Percentiles rank a stretch among this genome's conserved stretches.
Evolutionary conservation across 2,797 vertebrate genomes (phyloP).

Genomic region (Cheirogaleus major): DNA sequence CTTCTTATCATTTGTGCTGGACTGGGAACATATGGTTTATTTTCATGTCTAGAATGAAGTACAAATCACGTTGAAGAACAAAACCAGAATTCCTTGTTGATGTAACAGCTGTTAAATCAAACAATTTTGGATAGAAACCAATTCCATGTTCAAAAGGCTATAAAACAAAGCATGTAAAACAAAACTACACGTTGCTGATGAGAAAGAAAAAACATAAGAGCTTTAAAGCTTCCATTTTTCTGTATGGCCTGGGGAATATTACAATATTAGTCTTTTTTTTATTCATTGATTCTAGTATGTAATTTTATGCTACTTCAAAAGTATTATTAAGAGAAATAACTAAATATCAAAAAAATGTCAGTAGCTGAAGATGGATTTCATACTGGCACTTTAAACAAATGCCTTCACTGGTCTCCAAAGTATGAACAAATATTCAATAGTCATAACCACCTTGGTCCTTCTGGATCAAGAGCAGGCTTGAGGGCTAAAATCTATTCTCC

Average conservation of each 20-base stretch:
- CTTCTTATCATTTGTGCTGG: constrained; percentile 79
- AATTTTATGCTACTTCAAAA: constrained; percentile 2
- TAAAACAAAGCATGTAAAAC: constrained; percentile 31
- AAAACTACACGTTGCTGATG: not conserved
- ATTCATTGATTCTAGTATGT: constrained; percentile 3
- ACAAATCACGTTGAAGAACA: constrained; percentile 52
- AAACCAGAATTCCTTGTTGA: not conserved
- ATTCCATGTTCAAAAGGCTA: constrained; percentile 28
- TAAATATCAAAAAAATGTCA: not conserved
- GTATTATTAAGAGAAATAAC: constrained; percentile 33
- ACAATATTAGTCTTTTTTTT: constrained; percentile 4
- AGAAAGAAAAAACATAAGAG: constrained; percentile 38
- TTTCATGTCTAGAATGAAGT: constrained; percentile 75
- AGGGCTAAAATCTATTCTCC: not conserved
- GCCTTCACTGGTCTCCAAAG: not conserved
- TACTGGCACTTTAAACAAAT: constrained; percentile 31
- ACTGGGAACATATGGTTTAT: constrained; percentile 48
- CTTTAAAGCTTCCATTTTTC: constrained; percentile 49
- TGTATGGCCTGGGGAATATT: not conserved
- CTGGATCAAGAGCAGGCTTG: not conserved
- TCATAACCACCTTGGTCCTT: not conserved
- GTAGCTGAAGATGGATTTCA: constrained; percentile 17
- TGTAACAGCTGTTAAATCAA: constrained; percentile 28
- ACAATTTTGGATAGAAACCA: constrained; percentile 6
- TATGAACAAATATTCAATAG: not conserved